Evolutionary conservation across 2,797 vertebrate species (phyloP), one percentile per base, ranked within the genome.

Genomic region (Myotis pilosus): DNA sequence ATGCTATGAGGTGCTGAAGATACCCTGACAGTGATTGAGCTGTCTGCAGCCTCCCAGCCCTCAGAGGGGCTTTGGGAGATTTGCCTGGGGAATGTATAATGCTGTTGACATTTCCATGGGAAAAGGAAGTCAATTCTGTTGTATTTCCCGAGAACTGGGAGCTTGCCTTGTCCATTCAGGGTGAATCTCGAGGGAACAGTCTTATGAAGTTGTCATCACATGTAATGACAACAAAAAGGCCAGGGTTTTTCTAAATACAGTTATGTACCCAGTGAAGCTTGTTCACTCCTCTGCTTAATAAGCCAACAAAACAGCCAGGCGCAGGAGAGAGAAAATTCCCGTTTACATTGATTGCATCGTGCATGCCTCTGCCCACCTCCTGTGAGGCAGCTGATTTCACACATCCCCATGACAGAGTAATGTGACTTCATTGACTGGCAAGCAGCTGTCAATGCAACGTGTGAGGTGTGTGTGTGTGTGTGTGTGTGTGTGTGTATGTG

Each of bases 401-500:
- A 95, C 92, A 69, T 89, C 69, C 62, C 85, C 3, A 9, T 83
- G 81, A 51, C 72, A 62, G 84, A 75, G 79, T 28, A 86, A 89
- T 44, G 66, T 90, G 84, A 93, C 82, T 92, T 95, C 92, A 95
- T 86, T 90, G 95, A 96, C 94, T 92, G 93, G 95, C 74, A 94
- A 76, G 92, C 91, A 84, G 75, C 81, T 84, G 89, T 89, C 23
- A 3, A 71, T 91, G 16, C 64, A 79, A 72, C 4, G 2, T 60
- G 80, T 23, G 68, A 90, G 75, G 82, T 60, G 68, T 71, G 49
- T 91, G 62, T 60, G 57, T 60, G 57, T 60, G 57, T 60, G 60
- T 62, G 60, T 62, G 60, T 30, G 57, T 60, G 57, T 60, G 25
- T 62, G 25, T 60, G 62, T 47, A 11, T 36, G 51, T 71, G 30